Evolutionary conservation across 2,113 vertebrate species (phyloP).

Genomic region (Albula goreensis): DNA sequence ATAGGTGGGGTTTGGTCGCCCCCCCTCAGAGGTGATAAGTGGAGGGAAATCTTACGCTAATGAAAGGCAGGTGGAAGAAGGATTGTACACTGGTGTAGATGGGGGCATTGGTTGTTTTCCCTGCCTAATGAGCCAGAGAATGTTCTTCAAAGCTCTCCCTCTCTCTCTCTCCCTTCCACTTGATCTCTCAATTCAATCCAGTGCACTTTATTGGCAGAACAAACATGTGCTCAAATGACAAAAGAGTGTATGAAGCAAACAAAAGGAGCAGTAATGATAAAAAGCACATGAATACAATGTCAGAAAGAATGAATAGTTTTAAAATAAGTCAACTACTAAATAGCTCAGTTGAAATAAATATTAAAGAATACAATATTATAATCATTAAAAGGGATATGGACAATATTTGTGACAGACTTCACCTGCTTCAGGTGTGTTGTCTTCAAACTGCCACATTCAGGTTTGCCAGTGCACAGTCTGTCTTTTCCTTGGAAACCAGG

Average conservation of each 20-base stretch:
- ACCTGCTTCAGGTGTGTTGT: too few relatives aligned
- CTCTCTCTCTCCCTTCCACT: neutral
- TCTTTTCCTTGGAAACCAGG: too few relatives aligned
- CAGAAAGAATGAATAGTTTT: too few relatives aligned
- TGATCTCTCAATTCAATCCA: too few relatives aligned
- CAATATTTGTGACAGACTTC: too few relatives aligned
- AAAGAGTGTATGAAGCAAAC: neutral
- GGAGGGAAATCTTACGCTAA: neutral
- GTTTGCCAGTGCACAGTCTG: neutral
- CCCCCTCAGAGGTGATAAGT: neutral
- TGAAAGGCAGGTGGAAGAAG: neutral
- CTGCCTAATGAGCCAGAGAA: constrained; percentile 10
- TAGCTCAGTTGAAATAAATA: too few relatives aligned
- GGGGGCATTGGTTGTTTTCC: neutral
- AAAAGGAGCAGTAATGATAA: neutral
- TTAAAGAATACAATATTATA: too few relatives aligned
- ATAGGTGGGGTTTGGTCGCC: too few relatives aligned
- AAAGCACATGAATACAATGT: too few relatives aligned
- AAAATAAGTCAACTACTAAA: too few relatives aligned
- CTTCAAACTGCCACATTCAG: neutral
- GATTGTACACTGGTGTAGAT: neutral
- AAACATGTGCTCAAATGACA: neutral
- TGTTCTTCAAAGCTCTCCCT: neutral
- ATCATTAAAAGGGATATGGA: too few relatives aligned
- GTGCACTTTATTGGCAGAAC: neutral